phyloP scores from a whole-genome alignment of 2,888 invertebrate species.

The Drosophila setosimentum region DNA sequence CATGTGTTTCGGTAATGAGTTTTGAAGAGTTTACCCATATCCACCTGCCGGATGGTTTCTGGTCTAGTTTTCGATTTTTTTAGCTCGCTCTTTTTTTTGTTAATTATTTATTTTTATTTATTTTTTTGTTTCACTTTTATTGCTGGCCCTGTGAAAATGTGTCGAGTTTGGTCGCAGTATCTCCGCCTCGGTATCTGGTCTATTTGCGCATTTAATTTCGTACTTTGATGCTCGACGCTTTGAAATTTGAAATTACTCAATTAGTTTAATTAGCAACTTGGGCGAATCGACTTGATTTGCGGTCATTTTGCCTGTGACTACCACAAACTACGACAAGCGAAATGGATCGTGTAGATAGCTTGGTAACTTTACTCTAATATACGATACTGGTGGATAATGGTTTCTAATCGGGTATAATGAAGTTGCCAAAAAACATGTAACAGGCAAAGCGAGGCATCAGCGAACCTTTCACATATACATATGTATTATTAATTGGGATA shows the following conservation, averaged over 20 bases:
- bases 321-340: conserved; percentile 26
- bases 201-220: conserved; percentile 76
- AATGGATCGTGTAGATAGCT: conserved; percentile 58
- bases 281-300: conserved; percentile 66
- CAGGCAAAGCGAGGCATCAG: neutral
- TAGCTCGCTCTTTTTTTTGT: conserved; percentile 6
- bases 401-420: neutral
- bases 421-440: neutral
- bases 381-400: neutral
- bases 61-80: conserved; percentile 57
- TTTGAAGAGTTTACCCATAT: neutral
- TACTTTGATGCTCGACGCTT: conserved; percentile 55
- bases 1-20: conserved; percentile 22
- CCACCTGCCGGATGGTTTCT: conserved; percentile 35
- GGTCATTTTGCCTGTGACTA: conserved; percentile 48
- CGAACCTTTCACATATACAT: too few relatives aligned
- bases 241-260: conserved; percentile 82
- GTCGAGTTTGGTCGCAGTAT: conserved; percentile 18
- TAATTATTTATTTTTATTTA: neutral
- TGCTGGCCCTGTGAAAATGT: conserved; percentile 26
- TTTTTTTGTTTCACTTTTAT: neutral
- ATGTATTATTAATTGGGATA: too few relatives aligned
- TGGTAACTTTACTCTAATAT: conserved; percentile 16
- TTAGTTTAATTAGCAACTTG: conserved; percentile 82
- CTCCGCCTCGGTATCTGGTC: conserved; percentile 34